phyloP scores from a whole-genome alignment of 2,113 vertebrate genomes.

The Urocolius indicus region DNA sequence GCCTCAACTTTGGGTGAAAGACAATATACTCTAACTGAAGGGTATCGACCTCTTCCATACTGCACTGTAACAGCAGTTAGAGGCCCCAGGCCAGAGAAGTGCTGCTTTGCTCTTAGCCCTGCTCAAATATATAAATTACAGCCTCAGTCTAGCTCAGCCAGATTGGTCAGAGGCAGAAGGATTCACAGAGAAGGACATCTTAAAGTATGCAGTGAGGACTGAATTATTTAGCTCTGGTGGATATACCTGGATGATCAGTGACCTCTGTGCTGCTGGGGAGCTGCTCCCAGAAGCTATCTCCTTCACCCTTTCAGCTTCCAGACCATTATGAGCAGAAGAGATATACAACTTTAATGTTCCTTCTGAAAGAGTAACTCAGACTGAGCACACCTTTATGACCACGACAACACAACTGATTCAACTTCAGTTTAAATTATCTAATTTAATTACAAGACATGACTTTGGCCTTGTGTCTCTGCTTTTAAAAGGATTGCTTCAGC shows the following conservation, averaged over 20 bases:
- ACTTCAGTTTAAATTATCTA: conserved; percentile 29
- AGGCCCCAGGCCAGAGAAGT: not conserved
- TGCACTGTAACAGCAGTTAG: not conserved
- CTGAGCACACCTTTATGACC: not conserved
- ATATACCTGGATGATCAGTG: not conserved
- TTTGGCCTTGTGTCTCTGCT: conserved; percentile 44
- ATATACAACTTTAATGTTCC: not conserved
- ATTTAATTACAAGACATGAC: conserved; percentile 46
- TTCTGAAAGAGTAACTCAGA: not conserved
- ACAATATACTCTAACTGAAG: not conserved
- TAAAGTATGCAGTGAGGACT: not conserved
- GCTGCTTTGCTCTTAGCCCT: not conserved
- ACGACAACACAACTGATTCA: not conserved
- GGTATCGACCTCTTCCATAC: not conserved
- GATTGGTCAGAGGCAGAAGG: not conserved
- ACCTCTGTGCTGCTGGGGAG: not conserved
- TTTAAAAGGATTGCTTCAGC: conserved; percentile 64
- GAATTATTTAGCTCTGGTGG: not conserved
- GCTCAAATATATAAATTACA: not conserved
- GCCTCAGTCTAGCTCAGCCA: not conserved
- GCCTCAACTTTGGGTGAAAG: not conserved
- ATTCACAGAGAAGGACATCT: not conserved
- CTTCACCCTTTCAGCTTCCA: not conserved
- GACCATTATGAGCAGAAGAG: not conserved
- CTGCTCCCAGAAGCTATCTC: not conserved